phyloP scores from a whole-genome alignment of 2,113 vertebrate genomes.

The Hyperopisus bebe region DNA sequence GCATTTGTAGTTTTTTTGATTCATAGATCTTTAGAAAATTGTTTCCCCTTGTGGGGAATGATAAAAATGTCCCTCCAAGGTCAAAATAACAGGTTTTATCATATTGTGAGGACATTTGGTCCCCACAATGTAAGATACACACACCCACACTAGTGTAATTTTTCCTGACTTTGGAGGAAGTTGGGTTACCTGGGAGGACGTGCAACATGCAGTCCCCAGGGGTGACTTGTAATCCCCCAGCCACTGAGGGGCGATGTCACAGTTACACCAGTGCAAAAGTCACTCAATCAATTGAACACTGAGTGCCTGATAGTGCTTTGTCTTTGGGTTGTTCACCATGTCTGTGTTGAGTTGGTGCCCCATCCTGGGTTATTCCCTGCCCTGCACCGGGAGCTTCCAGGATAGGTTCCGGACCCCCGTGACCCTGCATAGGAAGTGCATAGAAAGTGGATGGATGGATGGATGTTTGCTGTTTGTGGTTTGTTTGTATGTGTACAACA shows the following conservation, averaged over 20 bases:
- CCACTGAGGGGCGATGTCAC: neutral
- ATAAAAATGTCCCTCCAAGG: too few species aligned
- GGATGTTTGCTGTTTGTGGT: neutral
- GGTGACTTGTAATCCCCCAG: neutral
- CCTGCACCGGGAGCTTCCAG: neutral
- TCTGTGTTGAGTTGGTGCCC: neutral
- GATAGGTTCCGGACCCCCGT: neutral
- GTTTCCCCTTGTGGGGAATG: too few species aligned
- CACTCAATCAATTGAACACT: neutral
- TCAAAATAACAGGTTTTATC: too few species aligned
- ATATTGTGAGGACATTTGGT: too few species aligned
- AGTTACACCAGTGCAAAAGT: neutral
- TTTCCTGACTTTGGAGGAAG: neutral
- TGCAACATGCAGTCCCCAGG: neutral
- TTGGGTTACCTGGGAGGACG: neutral
- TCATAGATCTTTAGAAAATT: too few species aligned
- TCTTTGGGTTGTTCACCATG: neutral
- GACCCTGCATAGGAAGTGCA: neutral
- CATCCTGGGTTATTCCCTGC: neutral
- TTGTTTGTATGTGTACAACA: neutral
- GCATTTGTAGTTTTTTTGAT: too few species aligned
- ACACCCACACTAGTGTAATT: neutral
- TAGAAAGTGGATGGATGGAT: neutral
- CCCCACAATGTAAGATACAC: too few species aligned
- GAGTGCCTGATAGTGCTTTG: neutral